These are phyloP conservation scores for Tinea pellionella DNA, from an alignment of 2,888 invertebrate genomes.

Conservation along the genomic window DNA sequence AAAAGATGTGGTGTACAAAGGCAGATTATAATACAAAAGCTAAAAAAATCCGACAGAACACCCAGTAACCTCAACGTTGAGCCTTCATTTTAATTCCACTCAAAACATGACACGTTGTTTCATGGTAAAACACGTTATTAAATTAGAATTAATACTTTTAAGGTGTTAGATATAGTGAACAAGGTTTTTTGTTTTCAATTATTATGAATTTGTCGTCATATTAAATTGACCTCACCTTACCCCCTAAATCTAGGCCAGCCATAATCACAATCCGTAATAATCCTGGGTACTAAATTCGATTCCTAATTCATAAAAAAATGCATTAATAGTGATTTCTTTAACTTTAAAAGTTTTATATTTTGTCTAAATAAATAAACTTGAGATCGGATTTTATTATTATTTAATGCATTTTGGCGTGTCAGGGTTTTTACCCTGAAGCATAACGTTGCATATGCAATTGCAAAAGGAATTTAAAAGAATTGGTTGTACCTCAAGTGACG, in stretches of 20 bases:
- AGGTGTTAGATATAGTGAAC: too few relatives aligned
- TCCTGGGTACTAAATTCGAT: too few relatives aligned
- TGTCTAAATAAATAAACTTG: too few relatives aligned
- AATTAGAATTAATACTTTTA: background rate
- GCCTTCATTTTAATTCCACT: background rate
- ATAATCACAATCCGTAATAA: too few relatives aligned
- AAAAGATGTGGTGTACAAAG: background rate
- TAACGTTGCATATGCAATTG: constrained; percentile 1
- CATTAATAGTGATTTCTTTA: too few relatives aligned
- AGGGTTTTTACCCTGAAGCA: background rate
- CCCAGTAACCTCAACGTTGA: background rate
- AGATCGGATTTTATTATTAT: too few relatives aligned
- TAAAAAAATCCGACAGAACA: background rate
- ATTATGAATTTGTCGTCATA: too few relatives aligned
- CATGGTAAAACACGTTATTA: background rate
- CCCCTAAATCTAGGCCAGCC: too few relatives aligned
- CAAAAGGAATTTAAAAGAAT: background rate
- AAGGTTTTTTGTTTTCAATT: too few relatives aligned
- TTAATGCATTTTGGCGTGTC: background rate
- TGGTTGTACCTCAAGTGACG: background rate
- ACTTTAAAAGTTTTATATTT: too few relatives aligned
- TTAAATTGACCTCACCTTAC: too few relatives aligned
- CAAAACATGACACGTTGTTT: background rate
- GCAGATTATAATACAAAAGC: background rate
- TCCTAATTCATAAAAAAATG: too few relatives aligned